Base-by-base conservation (phyloP, 2,113 vertebrate genomes). In the Ceuthmochares aereus region DNA sequence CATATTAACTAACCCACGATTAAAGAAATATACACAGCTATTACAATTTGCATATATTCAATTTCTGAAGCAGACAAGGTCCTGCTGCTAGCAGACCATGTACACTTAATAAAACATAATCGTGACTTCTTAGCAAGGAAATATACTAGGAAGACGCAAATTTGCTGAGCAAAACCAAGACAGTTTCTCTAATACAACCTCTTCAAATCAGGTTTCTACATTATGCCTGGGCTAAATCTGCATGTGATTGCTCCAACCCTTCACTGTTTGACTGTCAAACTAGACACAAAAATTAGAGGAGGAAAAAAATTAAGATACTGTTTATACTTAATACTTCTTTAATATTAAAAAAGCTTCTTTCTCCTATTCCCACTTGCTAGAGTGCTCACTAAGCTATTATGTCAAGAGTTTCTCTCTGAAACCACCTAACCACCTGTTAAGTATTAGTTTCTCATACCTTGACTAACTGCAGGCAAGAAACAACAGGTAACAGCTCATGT, bases 231-330 rank as follows among this genome's bases (percentile, higher is more conserved):
- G 37, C 49, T 37, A 69, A 90, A 60, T 18, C 40, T 80, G 51
- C 43, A 26, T 7, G 7, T 1, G 1, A 32, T 60, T 60, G 49
- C 9, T 68, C 43, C 47, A 84, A 9, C 23, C 40, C 49, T 58
- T 56, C 0, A 0, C 30, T 49, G 17, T 7, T 58, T 42, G 51
- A 51, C 11, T 60, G 9, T 11, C 1, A 19, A 64, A 32, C 76
- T 66, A 66, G 11, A 25, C 23, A 63, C 15, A 84, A 76, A 64
- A 7, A 55, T 45, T 43, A 30, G 37, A 63, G 9, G 12, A 49
- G 8, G 8, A 37, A 36, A 55, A 59, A 55, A 29, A 51, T n/a
- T 16, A 68, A 21, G 56, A 36, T 58, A 43, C 6, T 2, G 2
- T 67, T 63, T 64, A 52, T 22, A 25, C 10, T 67, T 52, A 67